Percentiles rank a stretch among this genome's conserved stretches.
phyloP scores from a whole-genome alignment of 2,113 vertebrate genomes.

The Pomatorhinus ruficollis region DNA sequence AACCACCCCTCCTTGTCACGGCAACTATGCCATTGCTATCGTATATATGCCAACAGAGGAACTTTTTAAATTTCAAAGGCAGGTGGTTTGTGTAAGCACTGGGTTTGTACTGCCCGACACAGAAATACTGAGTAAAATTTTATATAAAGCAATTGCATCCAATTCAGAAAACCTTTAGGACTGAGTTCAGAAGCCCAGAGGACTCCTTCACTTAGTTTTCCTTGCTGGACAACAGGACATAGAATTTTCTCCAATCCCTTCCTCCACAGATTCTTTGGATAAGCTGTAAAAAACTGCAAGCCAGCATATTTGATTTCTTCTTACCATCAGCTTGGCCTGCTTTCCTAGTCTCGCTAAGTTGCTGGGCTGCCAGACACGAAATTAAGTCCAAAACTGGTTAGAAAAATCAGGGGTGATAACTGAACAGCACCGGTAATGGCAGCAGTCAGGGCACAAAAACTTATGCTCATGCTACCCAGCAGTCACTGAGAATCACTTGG shows the following conservation, averaged over 20 bases:
- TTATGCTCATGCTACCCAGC: not conserved
- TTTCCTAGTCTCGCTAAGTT: not conserved
- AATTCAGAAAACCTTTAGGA: not conserved
- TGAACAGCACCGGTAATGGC: not conserved
- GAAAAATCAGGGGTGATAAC: not conserved
- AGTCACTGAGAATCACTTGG: not conserved
- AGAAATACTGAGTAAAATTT: not conserved
- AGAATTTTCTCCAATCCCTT: not conserved
- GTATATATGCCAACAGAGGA: not conserved
- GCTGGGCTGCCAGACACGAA: not conserved
- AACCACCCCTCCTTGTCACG: not conserved
- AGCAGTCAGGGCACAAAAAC: not conserved
- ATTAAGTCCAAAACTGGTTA: not conserved
- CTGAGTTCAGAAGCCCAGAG: not conserved
- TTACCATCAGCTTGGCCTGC: not conserved
- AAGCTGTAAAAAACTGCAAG: not conserved
- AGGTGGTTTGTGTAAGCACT: not conserved
- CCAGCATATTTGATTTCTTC: not conserved
- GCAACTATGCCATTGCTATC: not conserved
- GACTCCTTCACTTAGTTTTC: not conserved
- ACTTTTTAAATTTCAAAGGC: not conserved
- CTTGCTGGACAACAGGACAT: accelerated
- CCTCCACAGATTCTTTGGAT: not conserved
- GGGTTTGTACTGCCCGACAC: not conserved
- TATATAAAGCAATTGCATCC: not conserved